Evolutionary conservation across 1,140 invertebrate species (phyloP), one percentile per base, ranked within the genome.

Genomic region (Temnothorax curvispinosus): DNA sequence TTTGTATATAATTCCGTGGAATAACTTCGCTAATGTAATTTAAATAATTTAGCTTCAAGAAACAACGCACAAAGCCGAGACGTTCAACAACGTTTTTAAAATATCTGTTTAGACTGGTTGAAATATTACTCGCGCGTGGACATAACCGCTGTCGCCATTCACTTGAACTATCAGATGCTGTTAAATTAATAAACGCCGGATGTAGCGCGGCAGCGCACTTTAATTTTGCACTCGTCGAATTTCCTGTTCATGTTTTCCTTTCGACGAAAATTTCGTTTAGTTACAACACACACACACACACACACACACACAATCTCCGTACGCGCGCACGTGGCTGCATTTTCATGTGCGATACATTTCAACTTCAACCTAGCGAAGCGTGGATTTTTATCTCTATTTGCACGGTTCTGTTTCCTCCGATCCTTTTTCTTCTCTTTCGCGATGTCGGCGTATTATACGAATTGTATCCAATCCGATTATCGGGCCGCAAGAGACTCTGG

Each of bases 381-480:
- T 74, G 13, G 13, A 50, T 74, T 81, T 72, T 74, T 50, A 60
- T 84, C 41, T 69, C 27, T n/a, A 13, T 84, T 60, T 35, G 18
- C 32, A n/a, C 67, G 13, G n/a, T 11, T 56, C 38, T 27, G 18
- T 41, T n/a, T 32, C 15, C 9, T 44, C 11, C 6, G 27, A 27
- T 41, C 4, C n/a, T 2, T 47, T 3, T 11, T 6, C 15, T 32
- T n/a, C 0, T 54, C 1, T 9, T 4, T 18, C 52, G 1, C 18
- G 52, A 54, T 15, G 56, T 60, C 54, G 15, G 32, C 27, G 18
- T 60, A 82, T 82, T 56, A 41, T 11, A 18, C 64, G 47, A 72
- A 82, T 81, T 82, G 21, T 27, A 47, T 58, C 18, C 44, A 82
- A 74, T 82, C 41, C 67, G 54, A 74, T 82, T 82, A 82, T 58